Base-by-base conservation (phyloP, 2,888 invertebrate species). In the Bibio marci region DNA sequence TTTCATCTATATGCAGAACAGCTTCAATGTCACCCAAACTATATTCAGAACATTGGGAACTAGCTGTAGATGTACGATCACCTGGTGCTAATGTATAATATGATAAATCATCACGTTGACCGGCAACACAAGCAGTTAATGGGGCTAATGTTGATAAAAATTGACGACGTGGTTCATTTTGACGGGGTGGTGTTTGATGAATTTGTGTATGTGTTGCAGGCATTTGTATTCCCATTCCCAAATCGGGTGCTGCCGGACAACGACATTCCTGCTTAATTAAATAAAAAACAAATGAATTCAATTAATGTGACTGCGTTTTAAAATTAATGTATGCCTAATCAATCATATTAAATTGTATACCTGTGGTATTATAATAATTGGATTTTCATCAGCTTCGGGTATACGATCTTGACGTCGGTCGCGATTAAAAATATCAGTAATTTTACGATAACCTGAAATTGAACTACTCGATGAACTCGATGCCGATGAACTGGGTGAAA, bases 121-220 rank as follows among this genome's bases (percentile, higher is more conserved):
- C 71, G 0, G 75, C 71, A 10, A 81, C 83, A 51, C 85, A 85
- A 2, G 82, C 76, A 2, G 79, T 80, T 31, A 83, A 59, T 1
- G 85, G 83, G 1, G 82, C 81, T 41, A 85, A 56, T 1, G 80
- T 81, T 1, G 83, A 77, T 18, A 85, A 60, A 56, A 86, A 83
- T 58, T 83, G 85, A 41, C 80, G 71, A 32, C 81, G 69, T 1
- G 77, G 71, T 50, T 81, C 81, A 2, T 65, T 50, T 41, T 70
- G 66, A 2, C 69, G 53, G n/a, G 59, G 60, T 57, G 45, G 64
- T 40, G 45, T 65, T 47, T 44, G 66, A 50, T 50, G 60, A 45
- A 53, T 55, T 50, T 54, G 63, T 14, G 54, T 61, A 39, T 62
- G 64, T n/a, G 62, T 59, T 18, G 62, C 58, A 28, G 62, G 59